These are phyloP conservation scores for Scaptodrosophila latifasciaeformis DNA, from an alignment of 2,888 invertebrate species.

Conservation along the genomic window DNA sequence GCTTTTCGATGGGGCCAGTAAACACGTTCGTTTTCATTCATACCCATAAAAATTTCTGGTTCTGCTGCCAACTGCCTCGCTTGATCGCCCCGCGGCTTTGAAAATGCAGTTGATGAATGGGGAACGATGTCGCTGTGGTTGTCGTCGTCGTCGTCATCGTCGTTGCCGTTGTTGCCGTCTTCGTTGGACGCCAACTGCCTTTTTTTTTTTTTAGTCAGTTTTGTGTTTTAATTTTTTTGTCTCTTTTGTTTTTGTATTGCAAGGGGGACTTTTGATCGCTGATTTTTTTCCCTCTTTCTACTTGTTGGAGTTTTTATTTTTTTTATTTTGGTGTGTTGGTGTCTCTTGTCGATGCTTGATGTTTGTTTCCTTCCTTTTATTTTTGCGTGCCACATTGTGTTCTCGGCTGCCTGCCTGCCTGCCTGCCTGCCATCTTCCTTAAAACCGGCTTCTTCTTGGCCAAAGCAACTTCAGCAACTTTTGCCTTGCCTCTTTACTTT, in stretches of 20 bases:
- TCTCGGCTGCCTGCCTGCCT: background rate
- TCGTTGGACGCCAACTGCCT: conserved; percentile 30
- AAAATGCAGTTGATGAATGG: conserved; percentile 69
- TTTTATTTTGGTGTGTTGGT: conserved; percentile 1
- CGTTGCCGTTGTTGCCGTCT: conserved; percentile 1
- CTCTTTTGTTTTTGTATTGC: conserved; percentile 19
- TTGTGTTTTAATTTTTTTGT: background rate
- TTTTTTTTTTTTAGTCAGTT: conserved; percentile 10
- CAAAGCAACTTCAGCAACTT: conserved; percentile 1
- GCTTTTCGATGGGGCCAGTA: conserved; percentile 24
- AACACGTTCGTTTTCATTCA: conserved; percentile 70
- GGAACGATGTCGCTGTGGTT: conserved; percentile 18
- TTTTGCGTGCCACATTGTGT: conserved; percentile 31
- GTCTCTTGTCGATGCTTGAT: conserved; percentile 41
- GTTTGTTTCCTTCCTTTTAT: conserved; percentile 67
- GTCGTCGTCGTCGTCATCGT: too few relatives aligned
- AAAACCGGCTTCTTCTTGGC: conserved; percentile 51
- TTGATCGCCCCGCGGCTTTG: conserved; percentile 61
- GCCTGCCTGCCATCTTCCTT: conserved; percentile 45
- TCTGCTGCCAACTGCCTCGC: conserved; percentile 28
- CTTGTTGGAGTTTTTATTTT: conserved; percentile 35
- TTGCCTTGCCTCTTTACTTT: background rate
- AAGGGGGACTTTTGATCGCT: conserved; percentile 44
- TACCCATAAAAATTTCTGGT: conserved; percentile 56
- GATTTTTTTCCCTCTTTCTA: conserved; percentile 33